Base-by-base conservation (phyloP, 1,140 invertebrate species). In the Chironomus striatipennis region DNA sequence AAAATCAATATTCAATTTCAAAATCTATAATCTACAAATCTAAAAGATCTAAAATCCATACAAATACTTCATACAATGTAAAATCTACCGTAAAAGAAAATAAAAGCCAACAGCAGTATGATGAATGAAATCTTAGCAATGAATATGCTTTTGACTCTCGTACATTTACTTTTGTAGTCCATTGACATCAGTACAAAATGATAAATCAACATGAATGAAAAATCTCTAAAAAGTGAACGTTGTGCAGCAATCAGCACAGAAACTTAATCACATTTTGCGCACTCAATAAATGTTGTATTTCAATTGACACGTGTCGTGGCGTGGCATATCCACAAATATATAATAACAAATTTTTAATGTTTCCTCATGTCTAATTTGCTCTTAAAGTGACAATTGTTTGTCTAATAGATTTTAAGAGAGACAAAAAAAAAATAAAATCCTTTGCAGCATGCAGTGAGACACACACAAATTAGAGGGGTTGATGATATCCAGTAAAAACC, bases 311-410 rank as follows among this genome's bases (percentile, higher is more conserved):
- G 65, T 70, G 65, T 70, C 65, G 18, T 9, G 18, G 17, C 65
- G 65, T 70, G 20, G 17, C 65, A 9, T 20, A 20, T 70, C 17
- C 17, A 18, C 65, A 21, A 70, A 20, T 9, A n/a, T n/a, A n/a
- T n/a, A n/a, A 8, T 9, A 34, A 70, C 65, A 21, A 70, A 70
- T 70, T 70, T 70, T 34, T 34, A 34, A 57, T 57, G n/a, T 57
- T 57, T 57, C 65, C 65, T 70, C 65, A 70, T 70, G 65, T 70
- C 65, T 70, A 70, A 70, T 70, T 70, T 70, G 65, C 65, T 70
- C 20, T 70, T 70, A 18, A 20, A 18, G 20, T 70, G 17, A 17
- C 17, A 70, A 70, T 18, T 70, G 20, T 70, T 70, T 70, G 65
- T 70, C 20, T 18, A 70, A 20, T 18, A 70, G 65, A 70, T 70